Evolutionary conservation across 2,113 vertebrate species (phyloP).

Genomic region (Grammomys surdaster): DNA sequence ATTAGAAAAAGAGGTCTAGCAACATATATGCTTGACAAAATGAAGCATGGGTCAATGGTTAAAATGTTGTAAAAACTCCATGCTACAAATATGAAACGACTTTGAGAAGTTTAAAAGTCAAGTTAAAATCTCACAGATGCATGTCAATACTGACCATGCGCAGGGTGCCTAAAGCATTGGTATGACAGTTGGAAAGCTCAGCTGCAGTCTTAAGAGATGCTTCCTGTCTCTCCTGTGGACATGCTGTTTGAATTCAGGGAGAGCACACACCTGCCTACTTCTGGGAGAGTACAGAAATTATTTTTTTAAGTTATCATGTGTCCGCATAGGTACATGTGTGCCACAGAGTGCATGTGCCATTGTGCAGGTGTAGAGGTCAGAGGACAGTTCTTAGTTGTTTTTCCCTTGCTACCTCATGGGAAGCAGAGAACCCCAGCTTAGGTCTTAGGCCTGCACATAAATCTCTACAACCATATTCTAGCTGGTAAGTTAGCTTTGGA

Average conservation of each 20-base stretch:
- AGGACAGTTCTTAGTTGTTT: not conserved
- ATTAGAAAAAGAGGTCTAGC: not conserved
- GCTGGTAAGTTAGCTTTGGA: not conserved
- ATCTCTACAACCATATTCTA: not conserved
- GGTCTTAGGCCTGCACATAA: not conserved
- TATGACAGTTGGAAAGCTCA: not conserved
- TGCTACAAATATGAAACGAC: not conserved
- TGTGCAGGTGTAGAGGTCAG: not conserved
- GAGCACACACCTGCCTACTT: not conserved
- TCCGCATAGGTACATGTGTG: not conserved
- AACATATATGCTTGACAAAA: conserved; percentile 22
- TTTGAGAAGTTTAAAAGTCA: not conserved
- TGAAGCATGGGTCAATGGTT: not conserved
- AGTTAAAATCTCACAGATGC: not conserved
- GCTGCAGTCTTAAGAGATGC: not conserved
- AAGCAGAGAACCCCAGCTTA: not conserved
- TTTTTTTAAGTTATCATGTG: not conserved
- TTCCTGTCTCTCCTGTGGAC: not conserved
- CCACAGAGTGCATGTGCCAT: not conserved
- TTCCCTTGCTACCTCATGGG: not conserved
- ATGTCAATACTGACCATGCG: not conserved
- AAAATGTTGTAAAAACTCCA: conserved; percentile 11
- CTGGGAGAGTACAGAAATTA: not conserved
- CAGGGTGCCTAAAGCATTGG: not conserved
- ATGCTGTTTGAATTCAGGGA: not conserved